Evolutionary conservation across 2,797 vertebrate species (phyloP), one percentile per base, ranked within the genome.

Genomic region (Hapalemur alaotrensis): DNA sequence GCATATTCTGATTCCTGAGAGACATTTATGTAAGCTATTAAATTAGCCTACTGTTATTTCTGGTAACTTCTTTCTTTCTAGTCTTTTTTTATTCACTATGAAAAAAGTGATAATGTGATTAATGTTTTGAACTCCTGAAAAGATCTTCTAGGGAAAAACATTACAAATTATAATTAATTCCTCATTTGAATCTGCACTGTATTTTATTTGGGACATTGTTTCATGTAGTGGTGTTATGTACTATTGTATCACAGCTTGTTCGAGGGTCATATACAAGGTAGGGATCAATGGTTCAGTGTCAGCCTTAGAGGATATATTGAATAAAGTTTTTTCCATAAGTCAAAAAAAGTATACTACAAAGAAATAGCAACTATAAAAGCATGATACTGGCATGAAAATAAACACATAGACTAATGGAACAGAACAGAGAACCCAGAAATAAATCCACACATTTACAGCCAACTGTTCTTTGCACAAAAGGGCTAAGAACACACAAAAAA

Each of bases 141-240:
- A 90, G 1, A 91, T 10, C 38, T 92, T 80, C 17, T 14, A 41
- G 43, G 61, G 41, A 7, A 78, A 79, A 91, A 87, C 81, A 81
- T n/a, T 65, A 86, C 59, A 92, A 93, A 93, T 94, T 83, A 50
- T 48, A 93, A 91, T 96, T 94, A 73, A 97, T 89, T 97, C 32
- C 9, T 94, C 69, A 83, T 88, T 75, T 95, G 73, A 91, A 95
- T 65, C 18, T 32, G 92, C 9, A 30, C 11, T 46, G 0, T 41
- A 80, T 83, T 91, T 89, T 79, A 92, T 82, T 78, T 81, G 59
- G 35, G 22, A 46, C 80, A 48, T 95, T 88, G 78, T 93, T 97
- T 93, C 35, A 32, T 73, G 69, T 81, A 73, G 43, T 50, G 59
- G 65, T 95, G 63, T 22, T 78, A 50, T 83, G 32, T 94, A 32